phyloP scores from a whole-genome alignment of 2,113 vertebrate genomes.

The Hippocampus guttulatus region DNA sequence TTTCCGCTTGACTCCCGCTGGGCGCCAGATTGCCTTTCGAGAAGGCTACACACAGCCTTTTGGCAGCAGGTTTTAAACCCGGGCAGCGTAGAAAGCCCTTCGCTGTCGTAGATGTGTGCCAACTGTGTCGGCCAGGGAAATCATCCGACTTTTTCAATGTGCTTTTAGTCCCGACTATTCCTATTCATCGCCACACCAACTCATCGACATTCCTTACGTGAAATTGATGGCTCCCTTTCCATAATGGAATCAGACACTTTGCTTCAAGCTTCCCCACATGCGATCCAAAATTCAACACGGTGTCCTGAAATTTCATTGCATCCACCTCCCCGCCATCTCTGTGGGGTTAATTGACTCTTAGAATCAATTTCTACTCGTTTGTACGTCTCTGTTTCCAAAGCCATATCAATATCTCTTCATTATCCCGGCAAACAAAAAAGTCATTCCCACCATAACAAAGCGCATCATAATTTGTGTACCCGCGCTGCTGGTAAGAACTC shows the following conservation, averaged over 20 bases:
- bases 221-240: slow-evolving; percentile 25
- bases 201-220: slow-evolving; percentile 46
- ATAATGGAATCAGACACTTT: slow-evolving; percentile 39
- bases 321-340: slow-evolving; percentile 41
- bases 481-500: slow-evolving; percentile 22
- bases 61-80: slow-evolving; percentile 9
- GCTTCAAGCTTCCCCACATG: slow-evolving; percentile 45
- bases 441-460: slow-evolving; percentile 45
- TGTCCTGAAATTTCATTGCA: slow-evolving; percentile 47
- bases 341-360: slow-evolving; percentile 68
- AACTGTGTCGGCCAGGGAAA: not conserved
- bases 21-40: slow-evolving; percentile 37
- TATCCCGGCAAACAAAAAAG: slow-evolving; percentile 60
- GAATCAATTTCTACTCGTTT: slow-evolving; percentile 58
- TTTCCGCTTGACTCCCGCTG: slow-evolving; percentile 18
- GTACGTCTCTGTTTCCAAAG: slow-evolving; percentile 44
- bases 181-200: slow-evolving; percentile 4
- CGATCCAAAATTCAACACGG: slow-evolving; percentile 49
- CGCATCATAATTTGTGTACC: slow-evolving; percentile 46
- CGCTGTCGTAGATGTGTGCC: slow-evolving; percentile 15
- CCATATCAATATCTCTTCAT: slow-evolving; percentile 60
- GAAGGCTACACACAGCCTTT: slow-evolving; percentile 30
- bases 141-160: not conserved
- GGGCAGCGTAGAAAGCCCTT: slow-evolving; percentile 1
- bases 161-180: slow-evolving; percentile 13